Evolutionary conservation across 2,888 invertebrate genomes (phyloP), one percentile per base, ranked within the genome.

Genomic region (Heliconius erato): DNA sequence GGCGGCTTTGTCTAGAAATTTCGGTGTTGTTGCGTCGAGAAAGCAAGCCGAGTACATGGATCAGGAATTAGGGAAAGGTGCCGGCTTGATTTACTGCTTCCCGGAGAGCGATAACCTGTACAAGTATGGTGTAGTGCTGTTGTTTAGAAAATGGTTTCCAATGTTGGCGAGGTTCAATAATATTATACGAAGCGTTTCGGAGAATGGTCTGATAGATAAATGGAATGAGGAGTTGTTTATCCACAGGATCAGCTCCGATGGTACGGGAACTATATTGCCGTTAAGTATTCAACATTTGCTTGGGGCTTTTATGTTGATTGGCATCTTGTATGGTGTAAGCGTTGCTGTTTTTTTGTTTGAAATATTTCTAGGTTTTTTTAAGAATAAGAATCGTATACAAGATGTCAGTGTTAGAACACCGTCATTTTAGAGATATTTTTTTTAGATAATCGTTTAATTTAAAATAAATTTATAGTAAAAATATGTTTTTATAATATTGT

Each of bases 171-270:
- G 93, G 80, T 93, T 96, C 81, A 95, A 96, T 87, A 91, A 88
- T 71, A 95, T 96, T 79, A 96, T 96, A 77, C 92, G 96, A 1
- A 94, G 95, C 79, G 93, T 96, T 14, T 92, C 93, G 0, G 96
- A 96, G 85, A 96, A 96, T 84, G 96, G 96, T 26, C 89, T 96
- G 87, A 95, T 96, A 85, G 91, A 94, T 85, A 96, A 96, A 87
- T 96, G 96, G 96, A 95, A 93, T 86, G 90, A 92, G 72, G 96
- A 96, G 87, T 85, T 95, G 83, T 90, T 96, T 84, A 91, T 93
- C 78, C 94, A 93, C 67, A 89, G 86, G 32, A 88, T 87, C 7
- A 88, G 87, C 49, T 82, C 82, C n/a, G 92, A 92, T 85, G 91
- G 89, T 28, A 86, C 91, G 14, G 92, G 91, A 83, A 89, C 88